Base-by-base conservation (phyloP, 2,888 invertebrate species). In the Drosophila putrida region DNA sequence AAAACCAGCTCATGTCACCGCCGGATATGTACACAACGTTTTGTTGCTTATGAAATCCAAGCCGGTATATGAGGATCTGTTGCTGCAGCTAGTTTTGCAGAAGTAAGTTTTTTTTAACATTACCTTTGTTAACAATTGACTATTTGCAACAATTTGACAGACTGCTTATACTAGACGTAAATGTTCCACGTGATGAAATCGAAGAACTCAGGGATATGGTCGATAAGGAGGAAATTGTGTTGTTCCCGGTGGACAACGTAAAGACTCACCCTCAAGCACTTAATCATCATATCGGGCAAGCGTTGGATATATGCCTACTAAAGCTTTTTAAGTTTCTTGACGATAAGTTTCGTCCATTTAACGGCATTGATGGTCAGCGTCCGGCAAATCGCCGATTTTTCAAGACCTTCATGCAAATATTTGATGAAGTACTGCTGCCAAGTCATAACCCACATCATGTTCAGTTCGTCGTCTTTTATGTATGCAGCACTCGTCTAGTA, bases 391-490 rank as follows among this genome's bases (percentile, higher is more conserved):
- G 72, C 33, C 79, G 89, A 25, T 89, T 90, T 44, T 93, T 95
- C 9, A 95, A 95, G 89, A 92, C 93, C 10, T 82, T 95, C 54
- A 93, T 97, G 68, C 93, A 93, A 68, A 94, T 95, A 3, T 98
- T 98, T 92, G 97, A 98, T 82, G 95, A 94, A 84, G 93, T 96
- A 38, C 94, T 98, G 75, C 92, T 98, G 66, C 96, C 96, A 0
- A 97, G 97, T 0, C 95, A 97, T 92, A 96, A 96, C 31, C 96
- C 96, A 36, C 95, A 95, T 89, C 96, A 97, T 90, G 94, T 96
- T 2, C 97, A 97, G 91, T 97, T 95, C 91, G 88, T 96, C 6
- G 93, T 96, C 91, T 97, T 97, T 91, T 95, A 96, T 86, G 92
- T 96, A 66, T 95, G 95, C 90, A 95, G 95, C 84, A 94, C 96